A percentile compares a stretch with the other conserved stretches of the same genome.
These are phyloP conservation scores for Ceyx margarethae DNA, from an alignment of 2,113 vertebrate genomes.

Conservation along the genomic window DNA sequence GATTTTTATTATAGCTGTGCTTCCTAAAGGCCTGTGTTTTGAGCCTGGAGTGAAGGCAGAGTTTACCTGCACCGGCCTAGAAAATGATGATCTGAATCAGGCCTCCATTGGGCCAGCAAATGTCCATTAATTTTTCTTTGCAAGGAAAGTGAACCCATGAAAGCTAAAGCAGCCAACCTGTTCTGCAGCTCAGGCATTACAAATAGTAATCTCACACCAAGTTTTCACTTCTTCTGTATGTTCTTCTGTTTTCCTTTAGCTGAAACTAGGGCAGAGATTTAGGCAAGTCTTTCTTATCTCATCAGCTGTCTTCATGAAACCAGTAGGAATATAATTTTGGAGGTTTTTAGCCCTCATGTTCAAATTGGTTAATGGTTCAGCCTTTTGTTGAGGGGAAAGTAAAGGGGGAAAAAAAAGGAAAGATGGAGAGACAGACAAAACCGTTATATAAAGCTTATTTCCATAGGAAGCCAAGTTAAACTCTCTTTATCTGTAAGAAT, in stretches of 20 bases:
- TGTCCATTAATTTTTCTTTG: not conserved
- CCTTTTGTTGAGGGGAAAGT: slow-evolving; percentile 13
- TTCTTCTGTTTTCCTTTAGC: not conserved
- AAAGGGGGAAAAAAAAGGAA: not conserved
- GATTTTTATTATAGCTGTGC: not conserved
- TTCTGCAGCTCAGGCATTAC: not conserved
- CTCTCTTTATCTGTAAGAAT: slow-evolving; percentile 47
- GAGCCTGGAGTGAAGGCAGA: not conserved
- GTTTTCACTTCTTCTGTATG: not conserved
- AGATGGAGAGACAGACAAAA: slow-evolving; percentile 43
- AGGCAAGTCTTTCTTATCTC: slow-evolving; percentile 19
- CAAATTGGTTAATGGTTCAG: not conserved
- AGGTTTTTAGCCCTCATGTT: slow-evolving; percentile 26
- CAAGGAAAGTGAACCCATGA: not conserved
- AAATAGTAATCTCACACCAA: not conserved
- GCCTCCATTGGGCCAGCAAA: not conserved
- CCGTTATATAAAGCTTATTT: slow-evolving; percentile 47
- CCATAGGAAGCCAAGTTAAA: slow-evolving; percentile 49
- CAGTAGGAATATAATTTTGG: not conserved
- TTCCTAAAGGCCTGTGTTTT: not conserved
- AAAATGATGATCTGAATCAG: not conserved
- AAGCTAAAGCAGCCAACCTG: not conserved
- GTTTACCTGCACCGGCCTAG: not conserved
- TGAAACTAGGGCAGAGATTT: slow-evolving; percentile 34
- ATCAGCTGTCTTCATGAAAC: slow-evolving; percentile 24